Evolutionary conservation across 2,888 invertebrate genomes (phyloP), one percentile per base, ranked within the genome.

Genomic region (Panzeria rudis): DNA sequence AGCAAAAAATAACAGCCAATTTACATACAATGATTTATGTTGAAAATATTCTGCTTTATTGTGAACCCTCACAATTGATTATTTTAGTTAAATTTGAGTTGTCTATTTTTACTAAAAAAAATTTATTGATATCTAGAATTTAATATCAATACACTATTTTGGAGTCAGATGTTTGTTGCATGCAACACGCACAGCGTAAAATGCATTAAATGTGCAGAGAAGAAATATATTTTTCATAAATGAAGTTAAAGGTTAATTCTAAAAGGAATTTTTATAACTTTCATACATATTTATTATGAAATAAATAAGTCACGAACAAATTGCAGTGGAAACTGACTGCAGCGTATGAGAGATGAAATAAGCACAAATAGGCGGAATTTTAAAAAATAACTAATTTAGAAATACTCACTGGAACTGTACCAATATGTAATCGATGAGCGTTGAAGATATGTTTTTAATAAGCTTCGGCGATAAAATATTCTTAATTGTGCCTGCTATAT

Each of bases 131-230:
- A n/a, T n/a, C 32, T 56, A n/a, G 32, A 56, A 56, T 29, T 29
- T 15, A 56, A 11, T 4, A 25, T 17, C 11, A 50, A 50, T 23
- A 1, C 11, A 23, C 23, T 23, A 5, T 54, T 11, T 20, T 52
- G 17, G 9, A 54, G 54, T 54, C n/a, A 29, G 13, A 15, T 56
- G 29, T 25, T 20, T 44, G 25, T 64, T 64, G 64, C 64, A 64
- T 64, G 64, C 64, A 41, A 44, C 64, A 64, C 41, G 44, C 44
- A 25, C 11, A 8, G 11, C 29, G n/a, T 56, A 32, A 56, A n/a
- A n/a, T 56, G n/a, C 32, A 56, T 56, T 29, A n/a, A 56, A 20
- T 20, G 11, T 9, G 38, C 17, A 61, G 23, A 64, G 13, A 25
- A 25, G 35, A 64, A n/a, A 9, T 32, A 56, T 41, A 44, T 44